These are phyloP conservation scores for Papilio polytes DNA, from an alignment of 1,140 invertebrate genomes.

Conservation along the genomic window DNA sequence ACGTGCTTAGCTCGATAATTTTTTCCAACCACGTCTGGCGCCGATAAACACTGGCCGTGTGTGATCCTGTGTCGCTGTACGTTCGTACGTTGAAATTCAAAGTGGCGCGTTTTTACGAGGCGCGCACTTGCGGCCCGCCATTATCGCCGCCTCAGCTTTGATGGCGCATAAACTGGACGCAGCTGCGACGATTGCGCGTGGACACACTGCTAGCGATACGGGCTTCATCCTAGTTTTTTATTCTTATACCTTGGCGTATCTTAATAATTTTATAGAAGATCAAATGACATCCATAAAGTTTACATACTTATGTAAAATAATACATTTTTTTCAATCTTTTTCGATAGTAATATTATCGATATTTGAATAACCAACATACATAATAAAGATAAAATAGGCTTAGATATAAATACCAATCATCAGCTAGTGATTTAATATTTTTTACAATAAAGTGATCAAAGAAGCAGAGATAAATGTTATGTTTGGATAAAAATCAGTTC, in stretches of 20 bases:
- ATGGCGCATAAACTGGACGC: constrained; percentile 51
- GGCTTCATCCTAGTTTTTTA: not conserved
- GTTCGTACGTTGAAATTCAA: constrained; percentile 46
- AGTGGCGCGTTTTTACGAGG: constrained; percentile 51
- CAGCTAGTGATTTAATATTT: too few relatives aligned
- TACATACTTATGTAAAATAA: too few relatives aligned
- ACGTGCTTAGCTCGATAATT: constrained; percentile 25
- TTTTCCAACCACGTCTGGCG: constrained; percentile 26
- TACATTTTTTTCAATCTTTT: too few relatives aligned
- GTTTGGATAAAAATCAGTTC: too few relatives aligned
- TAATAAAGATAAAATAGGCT: too few relatives aligned
- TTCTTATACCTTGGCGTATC: too few relatives aligned
- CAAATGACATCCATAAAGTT: too few relatives aligned
- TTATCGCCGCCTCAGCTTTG: constrained; percentile 51
- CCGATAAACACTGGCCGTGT: constrained; percentile 24
- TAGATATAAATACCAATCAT: too few relatives aligned
- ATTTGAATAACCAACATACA: too few relatives aligned
- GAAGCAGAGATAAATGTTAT: too few relatives aligned
- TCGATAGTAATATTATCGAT: too few relatives aligned
- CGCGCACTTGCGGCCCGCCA: constrained; percentile 47
- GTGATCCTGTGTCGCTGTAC: constrained; percentile 12
- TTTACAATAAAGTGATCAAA: too few relatives aligned
- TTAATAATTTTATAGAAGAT: not conserved
- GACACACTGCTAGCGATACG: not conserved
- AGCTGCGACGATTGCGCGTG: constrained; percentile 41